phyloP scores from a whole-genome alignment of 2,113 vertebrate species.

The Pelobates fuscus region DNA sequence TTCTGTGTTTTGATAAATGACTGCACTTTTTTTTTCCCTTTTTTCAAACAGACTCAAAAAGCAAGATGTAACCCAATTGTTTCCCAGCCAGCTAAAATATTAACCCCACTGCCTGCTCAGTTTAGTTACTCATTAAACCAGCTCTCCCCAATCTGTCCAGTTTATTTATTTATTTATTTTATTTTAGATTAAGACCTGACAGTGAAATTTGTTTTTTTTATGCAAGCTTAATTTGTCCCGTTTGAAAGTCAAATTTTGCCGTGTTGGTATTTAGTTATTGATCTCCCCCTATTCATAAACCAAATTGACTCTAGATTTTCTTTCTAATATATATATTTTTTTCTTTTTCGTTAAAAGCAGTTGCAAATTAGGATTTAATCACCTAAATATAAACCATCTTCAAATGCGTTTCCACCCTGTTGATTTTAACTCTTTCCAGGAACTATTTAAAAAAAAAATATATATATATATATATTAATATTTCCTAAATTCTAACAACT shows the following conservation, averaged over 20 bases:
- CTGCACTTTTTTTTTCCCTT: neutral
- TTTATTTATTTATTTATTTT: too few relatives aligned
- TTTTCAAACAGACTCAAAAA: neutral
- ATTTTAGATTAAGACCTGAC: neutral
- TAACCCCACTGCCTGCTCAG: conserved; percentile 43
- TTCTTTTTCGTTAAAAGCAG: too few relatives aligned
- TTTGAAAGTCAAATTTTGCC: too few relatives aligned
- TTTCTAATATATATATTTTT: too few relatives aligned
- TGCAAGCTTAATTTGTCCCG: neutral
- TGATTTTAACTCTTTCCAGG: too few relatives aligned
- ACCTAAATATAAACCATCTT: too few relatives aligned
- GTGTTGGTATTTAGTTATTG: neutral
- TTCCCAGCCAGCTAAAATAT: conserved; percentile 32
- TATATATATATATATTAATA: too few relatives aligned
- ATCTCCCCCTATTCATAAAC: neutral
- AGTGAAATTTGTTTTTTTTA: neutral
- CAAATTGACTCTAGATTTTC: too few relatives aligned
- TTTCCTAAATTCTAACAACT: too few relatives aligned
- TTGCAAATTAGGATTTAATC: too few relatives aligned
- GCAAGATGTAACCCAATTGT: conserved; percentile 23
- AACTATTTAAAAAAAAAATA: too few relatives aligned
- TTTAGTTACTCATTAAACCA: conserved; percentile 50
- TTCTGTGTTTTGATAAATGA: neutral
- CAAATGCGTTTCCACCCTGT: too few relatives aligned
- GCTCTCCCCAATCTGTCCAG: neutral